A percentile compares a stretch with the other conserved stretches of the same genome.
Evolutionary conservation across 2,113 vertebrate genomes (phyloP).

Genomic region (Orientallactaga bullata): DNA sequence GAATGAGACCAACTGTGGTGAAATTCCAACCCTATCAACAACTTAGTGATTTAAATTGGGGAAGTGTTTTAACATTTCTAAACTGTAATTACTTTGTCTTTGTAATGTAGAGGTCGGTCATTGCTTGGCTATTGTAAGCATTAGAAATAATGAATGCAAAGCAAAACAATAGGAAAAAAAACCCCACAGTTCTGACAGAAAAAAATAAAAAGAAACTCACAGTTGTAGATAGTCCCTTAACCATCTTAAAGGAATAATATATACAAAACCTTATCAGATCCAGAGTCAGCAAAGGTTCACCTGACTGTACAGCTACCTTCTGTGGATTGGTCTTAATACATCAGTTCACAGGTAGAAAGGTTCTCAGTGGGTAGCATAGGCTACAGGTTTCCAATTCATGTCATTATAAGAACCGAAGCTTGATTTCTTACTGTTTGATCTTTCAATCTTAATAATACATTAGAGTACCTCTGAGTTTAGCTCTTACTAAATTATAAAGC

Average conservation of each 20-base stretch:
- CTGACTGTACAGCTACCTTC: background rate
- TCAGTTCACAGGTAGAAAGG: background rate
- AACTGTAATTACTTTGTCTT: background rate
- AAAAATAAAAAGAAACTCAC: background rate
- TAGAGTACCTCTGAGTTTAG: slow-evolving; percentile 64
- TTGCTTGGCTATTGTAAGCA: background rate
- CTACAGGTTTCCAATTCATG: background rate
- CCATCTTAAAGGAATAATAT: background rate
- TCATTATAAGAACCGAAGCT: background rate
- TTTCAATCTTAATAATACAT: slow-evolving; percentile 74
- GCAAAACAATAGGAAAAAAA: background rate
- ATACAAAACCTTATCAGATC: background rate
- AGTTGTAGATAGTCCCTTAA: too few relatives aligned
- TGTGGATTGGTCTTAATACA: background rate
- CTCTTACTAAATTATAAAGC: slow-evolving; percentile 67
- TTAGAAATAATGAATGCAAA: slow-evolving; percentile 39
- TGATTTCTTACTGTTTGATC: slow-evolving; percentile 67
- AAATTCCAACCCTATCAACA: background rate
- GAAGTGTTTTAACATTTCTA: background rate
- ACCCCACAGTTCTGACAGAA: background rate
- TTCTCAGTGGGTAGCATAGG: background rate
- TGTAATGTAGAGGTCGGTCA: background rate
- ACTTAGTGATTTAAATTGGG: background rate
- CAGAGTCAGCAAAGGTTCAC: background rate
- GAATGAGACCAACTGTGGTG: background rate